A percentile compares a stretch with the other conserved stretches of the same genome.
phyloP scores from a whole-genome alignment of 2,797 vertebrate genomes.

The Nyctibius grandis region DNA sequence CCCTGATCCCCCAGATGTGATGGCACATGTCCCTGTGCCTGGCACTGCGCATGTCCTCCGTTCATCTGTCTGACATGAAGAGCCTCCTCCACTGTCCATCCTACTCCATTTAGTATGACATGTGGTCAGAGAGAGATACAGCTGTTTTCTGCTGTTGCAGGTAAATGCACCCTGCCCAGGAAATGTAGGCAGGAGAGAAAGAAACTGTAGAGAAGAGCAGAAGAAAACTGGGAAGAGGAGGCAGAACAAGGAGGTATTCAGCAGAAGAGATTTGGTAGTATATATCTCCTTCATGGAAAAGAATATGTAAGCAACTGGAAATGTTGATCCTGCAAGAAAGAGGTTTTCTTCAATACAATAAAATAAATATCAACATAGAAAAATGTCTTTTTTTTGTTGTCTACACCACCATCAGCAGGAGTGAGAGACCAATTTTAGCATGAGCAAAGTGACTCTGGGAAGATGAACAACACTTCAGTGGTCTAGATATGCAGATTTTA shows the following conservation, averaged over 20 bases:
- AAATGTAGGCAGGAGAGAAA: not conserved
- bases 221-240: not conserved
- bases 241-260: not conserved
- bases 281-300: not conserved
- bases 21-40: not conserved
- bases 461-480: accelerated
- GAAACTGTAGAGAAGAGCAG: not conserved
- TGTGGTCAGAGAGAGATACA: not conserved
- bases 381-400: not conserved
- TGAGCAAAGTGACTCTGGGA: not conserved
- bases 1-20: not conserved
- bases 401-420: not conserved
- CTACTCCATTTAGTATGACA: not conserved
- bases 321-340: not conserved
- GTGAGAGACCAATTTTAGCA: not conserved
- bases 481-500: not conserved
- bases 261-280: not conserved
- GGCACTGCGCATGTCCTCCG: not conserved
- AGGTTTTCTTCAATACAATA: not conserved
- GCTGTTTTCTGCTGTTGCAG: not conserved
- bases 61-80: not conserved
- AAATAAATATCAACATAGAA: not conserved
- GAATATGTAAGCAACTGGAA: not conserved
- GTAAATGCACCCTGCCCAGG: not conserved
- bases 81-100: not conserved